Evolutionary conservation across 2,888 invertebrate species (phyloP).

Genomic region (Pristionchus mayeri): DNA sequence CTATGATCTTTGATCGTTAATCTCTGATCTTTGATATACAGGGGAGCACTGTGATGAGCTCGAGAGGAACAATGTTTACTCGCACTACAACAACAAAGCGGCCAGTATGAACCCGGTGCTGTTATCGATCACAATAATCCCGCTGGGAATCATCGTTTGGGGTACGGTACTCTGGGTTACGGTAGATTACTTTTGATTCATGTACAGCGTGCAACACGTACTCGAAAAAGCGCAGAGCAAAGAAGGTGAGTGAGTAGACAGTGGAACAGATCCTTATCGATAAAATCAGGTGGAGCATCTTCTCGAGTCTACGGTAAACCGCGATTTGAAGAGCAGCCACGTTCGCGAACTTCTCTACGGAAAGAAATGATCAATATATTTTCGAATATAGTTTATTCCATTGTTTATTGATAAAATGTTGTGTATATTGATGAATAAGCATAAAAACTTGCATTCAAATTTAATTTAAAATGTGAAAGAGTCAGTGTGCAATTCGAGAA

Average conservation of each 20-base stretch:
- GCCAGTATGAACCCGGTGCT: conserved; percentile 27
- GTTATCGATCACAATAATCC: conserved; percentile 36
- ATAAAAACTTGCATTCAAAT: background rate
- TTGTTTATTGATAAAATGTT: background rate
- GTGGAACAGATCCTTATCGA: background rate
- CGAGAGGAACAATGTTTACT: conserved; percentile 24
- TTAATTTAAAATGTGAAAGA: background rate
- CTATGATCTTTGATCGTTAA: background rate
- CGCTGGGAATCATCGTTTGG: conserved; percentile 30
- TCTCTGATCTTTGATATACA: background rate
- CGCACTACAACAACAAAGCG: conserved; percentile 42
- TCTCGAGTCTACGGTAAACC: conserved; percentile 14
- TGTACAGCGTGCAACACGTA: conserved; percentile 38
- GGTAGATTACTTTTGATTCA: background rate
- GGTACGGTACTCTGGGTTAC: conserved; percentile 10
- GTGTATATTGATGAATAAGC: background rate
- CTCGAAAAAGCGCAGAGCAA: conserved; percentile 37
- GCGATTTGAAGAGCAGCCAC: conserved; percentile 47
- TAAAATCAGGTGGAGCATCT: conserved; percentile 42
- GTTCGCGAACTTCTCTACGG: conserved; percentile 42
- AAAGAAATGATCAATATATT: background rate
- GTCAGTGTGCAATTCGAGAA: background rate
- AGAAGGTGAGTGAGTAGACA: conserved; percentile 20
- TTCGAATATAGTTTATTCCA: background rate
- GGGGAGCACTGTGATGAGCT: conserved; percentile 33